phyloP scores from a whole-genome alignment of 2,113 vertebrate species.

The Callorhinus ursinus region DNA sequence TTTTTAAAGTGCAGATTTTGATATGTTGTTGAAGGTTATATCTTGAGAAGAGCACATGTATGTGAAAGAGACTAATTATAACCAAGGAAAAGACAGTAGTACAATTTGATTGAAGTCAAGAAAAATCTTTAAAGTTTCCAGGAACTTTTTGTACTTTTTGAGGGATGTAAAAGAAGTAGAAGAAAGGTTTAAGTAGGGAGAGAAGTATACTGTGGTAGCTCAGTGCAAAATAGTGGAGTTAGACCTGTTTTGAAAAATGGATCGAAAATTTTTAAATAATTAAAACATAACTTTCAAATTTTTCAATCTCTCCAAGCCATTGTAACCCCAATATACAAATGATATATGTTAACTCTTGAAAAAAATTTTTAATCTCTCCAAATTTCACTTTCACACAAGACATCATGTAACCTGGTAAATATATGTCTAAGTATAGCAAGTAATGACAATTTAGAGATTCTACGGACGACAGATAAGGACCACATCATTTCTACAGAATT shows the following conservation, averaged over 20 bases:
- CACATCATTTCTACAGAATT: neutral
- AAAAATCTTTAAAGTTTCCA: neutral
- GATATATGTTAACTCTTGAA: neutral
- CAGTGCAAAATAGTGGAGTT: neutral
- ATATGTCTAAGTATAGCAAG: neutral
- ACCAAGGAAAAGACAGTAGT: neutral
- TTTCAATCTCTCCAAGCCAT: neutral
- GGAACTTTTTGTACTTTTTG: neutral
- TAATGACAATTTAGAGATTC: neutral
- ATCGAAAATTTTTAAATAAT: neutral
- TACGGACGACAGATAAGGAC: neutral
- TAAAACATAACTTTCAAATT: neutral
- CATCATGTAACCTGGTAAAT: neutral
- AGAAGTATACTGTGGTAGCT: neutral
- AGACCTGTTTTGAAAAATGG: neutral
- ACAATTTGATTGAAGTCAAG: neutral
- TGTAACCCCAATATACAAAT: neutral
- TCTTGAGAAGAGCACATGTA: neutral
- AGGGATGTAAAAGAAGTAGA: neutral
- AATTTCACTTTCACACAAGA: neutral
- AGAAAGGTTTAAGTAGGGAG: neutral
- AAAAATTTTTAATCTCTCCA: neutral
- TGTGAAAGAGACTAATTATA: neutral
- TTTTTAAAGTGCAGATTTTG: neutral
- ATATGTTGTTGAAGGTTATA: neutral